phyloP scores from a whole-genome alignment of 2,797 vertebrate genomes.

The Girardinus metallicus region DNA sequence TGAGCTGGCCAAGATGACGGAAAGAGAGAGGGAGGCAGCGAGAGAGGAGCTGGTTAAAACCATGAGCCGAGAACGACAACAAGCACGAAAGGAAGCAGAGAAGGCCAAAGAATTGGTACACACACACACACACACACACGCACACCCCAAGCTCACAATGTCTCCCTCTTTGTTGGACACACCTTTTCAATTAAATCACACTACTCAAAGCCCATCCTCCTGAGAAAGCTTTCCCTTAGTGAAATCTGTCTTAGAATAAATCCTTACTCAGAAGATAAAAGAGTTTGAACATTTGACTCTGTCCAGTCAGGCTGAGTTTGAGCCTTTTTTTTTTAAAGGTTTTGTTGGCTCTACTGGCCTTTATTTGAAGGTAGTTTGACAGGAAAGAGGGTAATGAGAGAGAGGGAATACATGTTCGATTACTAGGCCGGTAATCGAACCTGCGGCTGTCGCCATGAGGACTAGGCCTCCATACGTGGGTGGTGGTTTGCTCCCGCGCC shows the following conservation, averaged over 20 bases:
- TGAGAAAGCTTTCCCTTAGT: background rate
- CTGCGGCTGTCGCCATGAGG: no score
- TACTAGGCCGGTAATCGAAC: no score
- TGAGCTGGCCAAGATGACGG: constrained; percentile 79
- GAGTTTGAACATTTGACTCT: background rate
- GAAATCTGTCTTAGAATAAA: background rate
- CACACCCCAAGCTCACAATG: background rate
- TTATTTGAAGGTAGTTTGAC: no score
- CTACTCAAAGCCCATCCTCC: no score
- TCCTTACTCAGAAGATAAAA: background rate
- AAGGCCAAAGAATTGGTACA: constrained; percentile 80
- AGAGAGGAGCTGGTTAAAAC: constrained; percentile 68
- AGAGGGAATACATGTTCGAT: no score
- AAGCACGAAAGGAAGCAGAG: constrained; percentile 73
- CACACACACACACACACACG: background rate
- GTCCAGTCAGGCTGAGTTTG: background rate
- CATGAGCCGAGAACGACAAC: constrained; percentile 68
- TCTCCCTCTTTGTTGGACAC: background rate
- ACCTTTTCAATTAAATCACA: background rate
- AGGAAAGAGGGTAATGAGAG: no score
- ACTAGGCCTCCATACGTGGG: no score
- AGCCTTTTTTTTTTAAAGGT: background rate
- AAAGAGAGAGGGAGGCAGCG: constrained; percentile 81
- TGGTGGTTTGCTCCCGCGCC: no score
- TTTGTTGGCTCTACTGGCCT: no score